Evolutionary conservation across 2,113 vertebrate species (phyloP), one percentile per base, ranked within the genome.

Genomic region (Strix uralensis): DNA sequence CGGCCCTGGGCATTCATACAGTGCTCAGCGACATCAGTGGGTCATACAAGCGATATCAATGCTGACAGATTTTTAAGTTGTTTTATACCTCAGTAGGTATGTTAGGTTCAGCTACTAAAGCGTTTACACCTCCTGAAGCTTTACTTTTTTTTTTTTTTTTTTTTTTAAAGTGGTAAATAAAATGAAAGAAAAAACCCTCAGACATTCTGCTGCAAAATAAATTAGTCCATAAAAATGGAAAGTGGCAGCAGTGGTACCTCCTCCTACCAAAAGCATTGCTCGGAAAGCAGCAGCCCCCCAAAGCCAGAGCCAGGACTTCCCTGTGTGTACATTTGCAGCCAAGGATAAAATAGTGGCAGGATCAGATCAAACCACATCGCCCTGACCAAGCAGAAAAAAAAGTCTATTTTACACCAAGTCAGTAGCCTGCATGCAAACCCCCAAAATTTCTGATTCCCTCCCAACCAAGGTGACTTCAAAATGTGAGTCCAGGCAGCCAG

Each of bases 1-100:
- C 11, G n/a, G 11, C 42, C 23, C 18, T 2, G 15, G 20, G 32
- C 9, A 7, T 7, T 8, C 3, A 0, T 2, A 17, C 1, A 2
- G 21, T 7, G 17, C 81, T 40, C 34, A 15, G 44, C 1, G 0
- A 23, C 0, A 1, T 22, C 32, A 15, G 11, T 3, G 20, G 20
- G 14, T 44, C 25, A 13, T 5, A 20, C n/a, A 52, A 52, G 20
- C 36, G 27, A 3, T 13, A 52, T 8, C 26, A 34, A 4, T 3
- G 8, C n/a, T 47, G 83, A 67, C 23, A 27, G 40, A 23, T 67
- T 66, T 47, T 47, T 14, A 16, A 40, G 46, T 12, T 36, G 46
- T 1, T 40, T 79, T 79, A 47, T 23, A 34, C 13, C 0, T 0
- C 38, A 54, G 38, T 4, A 51, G 52, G 46, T 73, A 36, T 66